Evolutionary conservation across 2,113 vertebrate species (phyloP), one percentile per base, ranked within the genome.

Genomic region (Poeciliopsis turrubarensis): DNA sequence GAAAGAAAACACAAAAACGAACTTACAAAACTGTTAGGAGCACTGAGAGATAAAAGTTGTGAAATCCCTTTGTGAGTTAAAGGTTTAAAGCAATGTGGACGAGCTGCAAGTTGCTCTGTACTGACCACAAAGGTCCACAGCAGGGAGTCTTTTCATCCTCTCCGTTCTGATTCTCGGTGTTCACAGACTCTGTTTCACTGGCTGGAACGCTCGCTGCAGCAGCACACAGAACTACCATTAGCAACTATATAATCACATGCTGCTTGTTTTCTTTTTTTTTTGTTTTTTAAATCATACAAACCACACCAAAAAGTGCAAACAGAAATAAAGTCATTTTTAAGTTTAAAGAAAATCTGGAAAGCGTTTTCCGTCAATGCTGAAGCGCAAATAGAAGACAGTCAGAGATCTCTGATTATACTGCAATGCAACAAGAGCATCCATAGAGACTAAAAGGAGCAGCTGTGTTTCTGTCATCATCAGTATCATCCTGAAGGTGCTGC

Each of bases 141-240:
- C 97, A 97, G 0, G 94, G 91, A 0, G 89, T 88, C 83, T 90
- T 95, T 86, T 96, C 97, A 14, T 96, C 96, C 83, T 97, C 97
- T 2, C 93, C 96, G 2, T 95, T 96, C 62, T 95, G 97, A 1
- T 97, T 97, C 88, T 99, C 98, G 0, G 97, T 97, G 89, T 97
- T 99, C 78, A 98, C 97, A 0, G 98, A 99, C 67, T 99, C 98
- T 0, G 96, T 98, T 90, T 99, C 98, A 0, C 98, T 99, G 72
- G 96, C 95, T 29, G 97, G 98, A 92, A 97, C 95, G 75, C 97
- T 99, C 78, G 97, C 98, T 99, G 95, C 83, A 69, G 88, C 89
- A 73, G 87, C 73, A 94, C 78, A 95, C 9, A 85, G 73, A 82
- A 75, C 69, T 79, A 12, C 77, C 67, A 51, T 78, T 84, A 79